phyloP scores from a whole-genome alignment of 2,113 vertebrate species.

The Leiothrix lutea region DNA sequence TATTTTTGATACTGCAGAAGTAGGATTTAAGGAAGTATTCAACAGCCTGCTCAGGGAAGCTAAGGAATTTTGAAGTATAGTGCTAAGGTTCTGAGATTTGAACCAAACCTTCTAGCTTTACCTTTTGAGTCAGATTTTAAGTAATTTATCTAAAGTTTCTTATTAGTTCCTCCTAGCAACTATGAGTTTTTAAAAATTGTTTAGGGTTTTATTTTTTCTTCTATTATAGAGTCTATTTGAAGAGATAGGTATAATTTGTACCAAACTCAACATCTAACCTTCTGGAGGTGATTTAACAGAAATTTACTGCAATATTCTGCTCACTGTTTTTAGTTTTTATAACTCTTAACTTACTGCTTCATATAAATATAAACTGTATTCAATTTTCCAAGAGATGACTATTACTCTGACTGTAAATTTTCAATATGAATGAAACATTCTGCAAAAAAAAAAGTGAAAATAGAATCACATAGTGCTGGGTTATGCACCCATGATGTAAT shows the following conservation, averaged over 20 bases:
- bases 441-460: background rate
- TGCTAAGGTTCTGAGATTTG: background rate
- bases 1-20: background rate
- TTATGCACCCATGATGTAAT: background rate
- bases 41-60: background rate
- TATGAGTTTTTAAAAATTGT: background rate
- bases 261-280: background rate
- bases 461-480: background rate
- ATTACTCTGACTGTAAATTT: background rate
- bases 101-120: background rate
- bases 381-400: background rate
- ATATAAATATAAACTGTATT: background rate
- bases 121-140: background rate
- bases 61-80: background rate
- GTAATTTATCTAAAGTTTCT: background rate
- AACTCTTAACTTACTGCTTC: background rate
- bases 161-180: background rate
- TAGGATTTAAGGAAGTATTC: background rate
- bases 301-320: background rate
- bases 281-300: background rate
- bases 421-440: background rate
- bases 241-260: background rate
- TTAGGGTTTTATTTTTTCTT: background rate
- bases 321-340: background rate
- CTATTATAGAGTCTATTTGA: background rate